Conservation (phyloP, 2,797 vertebrate species). For the Cyprinella venusta region DNA sequence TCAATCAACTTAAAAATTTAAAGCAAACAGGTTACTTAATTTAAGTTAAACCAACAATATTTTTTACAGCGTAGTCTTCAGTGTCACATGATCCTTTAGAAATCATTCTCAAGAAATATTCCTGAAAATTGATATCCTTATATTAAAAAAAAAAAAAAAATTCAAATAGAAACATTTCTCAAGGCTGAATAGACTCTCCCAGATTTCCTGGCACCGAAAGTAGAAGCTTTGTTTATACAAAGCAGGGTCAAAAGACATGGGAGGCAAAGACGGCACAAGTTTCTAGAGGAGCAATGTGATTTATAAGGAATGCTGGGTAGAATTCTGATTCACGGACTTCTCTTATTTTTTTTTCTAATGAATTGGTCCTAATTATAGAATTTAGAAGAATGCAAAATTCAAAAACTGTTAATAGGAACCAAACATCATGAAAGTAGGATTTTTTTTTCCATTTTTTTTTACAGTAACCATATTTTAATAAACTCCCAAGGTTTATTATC, state of each 20-base stretch:
- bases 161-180: background rate
- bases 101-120: background rate
- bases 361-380: background rate
- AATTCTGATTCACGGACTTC: background rate
- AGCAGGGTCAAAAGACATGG: background rate
- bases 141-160: too few relatives aligned
- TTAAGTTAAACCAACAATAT: too few relatives aligned
- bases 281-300: background rate
- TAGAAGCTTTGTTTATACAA: conserved; percentile 6
- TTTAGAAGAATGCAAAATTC: background rate
- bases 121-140: background rate
- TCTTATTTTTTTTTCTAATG: background rate
- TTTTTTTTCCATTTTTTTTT: background rate
- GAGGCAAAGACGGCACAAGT: background rate
- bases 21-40: too few relatives aligned
- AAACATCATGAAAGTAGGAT: background rate
- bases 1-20: too few relatives aligned
- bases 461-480: background rate
- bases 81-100: background rate
- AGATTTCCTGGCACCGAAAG: background rate
- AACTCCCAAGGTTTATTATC: background rate
- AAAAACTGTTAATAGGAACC: background rate
- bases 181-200: background rate
- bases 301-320: background rate
- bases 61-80: too few relatives aligned